Base-by-base conservation (phyloP, 1,140 invertebrate species). In the Saccostrea echinata region DNA sequence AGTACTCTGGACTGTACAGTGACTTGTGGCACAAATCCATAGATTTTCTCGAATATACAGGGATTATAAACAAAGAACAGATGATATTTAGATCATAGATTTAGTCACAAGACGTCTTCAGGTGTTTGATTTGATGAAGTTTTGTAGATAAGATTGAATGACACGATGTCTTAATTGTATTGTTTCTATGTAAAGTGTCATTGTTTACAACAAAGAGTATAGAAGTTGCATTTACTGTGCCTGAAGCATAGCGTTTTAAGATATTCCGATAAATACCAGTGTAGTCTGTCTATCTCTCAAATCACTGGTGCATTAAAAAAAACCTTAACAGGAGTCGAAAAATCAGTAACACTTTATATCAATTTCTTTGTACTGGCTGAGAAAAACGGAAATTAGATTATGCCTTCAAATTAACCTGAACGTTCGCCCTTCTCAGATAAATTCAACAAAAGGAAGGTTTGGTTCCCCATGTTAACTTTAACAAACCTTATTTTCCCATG, bases 331-430 rank as follows among this genome's bases (percentile, higher is more conserved):
- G 27, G 12, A 76, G 68, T 76, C 68, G 27, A 76, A 33, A 71
- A 76, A 76, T 76, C 68, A 33, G 68, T 33, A 18, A 76, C 68
- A 76, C 68, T 76, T 76, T 76, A 27, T 76, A 76, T 33, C 68
- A 13, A 33, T 76, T 76, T 76, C 68, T 76, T 76, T 76, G 68
- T 76, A 76, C 30, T 33, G 2, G 68, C 27, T 76, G 68, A 76
- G 27, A 33, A 35, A 16, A 18, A 76, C 68, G 68, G 68, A 76
- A 76, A 76, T 76, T 76, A 76, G 68, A 76, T 76, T 76, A 76
- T 30, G 13, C 24, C 68, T 76, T 30, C 9, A 76, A 76, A 76
- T 76, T 76, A 33, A 76, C 68, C 68, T 27, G 27, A 76, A 76
- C 68, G 11, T 13, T 76, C 21, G 27, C 30, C 30, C 68, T 33